phyloP scores from a whole-genome alignment of 2,113 vertebrate genomes.

The Acanthochromis polyacanthus region DNA sequence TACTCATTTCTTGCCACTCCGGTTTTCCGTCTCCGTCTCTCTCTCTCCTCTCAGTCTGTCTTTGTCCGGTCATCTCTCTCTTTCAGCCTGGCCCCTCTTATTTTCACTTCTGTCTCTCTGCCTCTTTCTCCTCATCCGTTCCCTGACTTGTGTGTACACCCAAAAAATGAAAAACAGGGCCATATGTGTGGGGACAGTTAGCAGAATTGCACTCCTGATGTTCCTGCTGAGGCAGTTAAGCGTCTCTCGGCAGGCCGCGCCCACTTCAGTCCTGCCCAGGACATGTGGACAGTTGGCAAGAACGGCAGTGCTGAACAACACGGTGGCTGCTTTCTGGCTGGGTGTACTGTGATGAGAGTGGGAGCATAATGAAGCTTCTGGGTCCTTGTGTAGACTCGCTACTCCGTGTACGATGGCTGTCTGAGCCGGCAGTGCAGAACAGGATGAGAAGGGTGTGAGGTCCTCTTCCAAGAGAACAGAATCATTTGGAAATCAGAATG shows the following conservation, averaged over 20 bases:
- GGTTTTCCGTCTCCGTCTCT: slow-evolving; percentile 47
- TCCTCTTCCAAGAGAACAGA: not conserved
- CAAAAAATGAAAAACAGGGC: slow-evolving; percentile 69
- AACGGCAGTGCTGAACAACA: slow-evolving; percentile 24
- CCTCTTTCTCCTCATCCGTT: slow-evolving; percentile 28
- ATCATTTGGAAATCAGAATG: not conserved
- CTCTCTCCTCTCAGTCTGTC: slow-evolving; percentile 20
- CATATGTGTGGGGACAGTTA: slow-evolving; percentile 71
- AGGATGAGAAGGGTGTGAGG: not conserved
- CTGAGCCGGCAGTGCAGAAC: slow-evolving; percentile 43
- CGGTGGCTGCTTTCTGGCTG: slow-evolving; percentile 64
- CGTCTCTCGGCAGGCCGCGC: slow-evolving; percentile 49
- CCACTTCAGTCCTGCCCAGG: slow-evolving; percentile 61
- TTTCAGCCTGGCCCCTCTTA: slow-evolving; percentile 2
- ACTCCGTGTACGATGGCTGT: slow-evolving; percentile 48
- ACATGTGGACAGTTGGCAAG: slow-evolving; percentile 63
- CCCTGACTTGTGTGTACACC: slow-evolving; percentile 17
- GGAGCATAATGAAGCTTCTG: slow-evolving; percentile 71
- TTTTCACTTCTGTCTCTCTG: slow-evolving; percentile 15
- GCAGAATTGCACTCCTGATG: slow-evolving; percentile 64
- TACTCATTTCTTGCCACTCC: slow-evolving; percentile 62
- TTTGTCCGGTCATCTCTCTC: slow-evolving; percentile 24
- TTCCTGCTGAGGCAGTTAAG: slow-evolving; percentile 69
- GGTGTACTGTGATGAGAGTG: slow-evolving; percentile 46
- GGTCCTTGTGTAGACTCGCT: slow-evolving; percentile 63